Base-by-base conservation (phyloP, 2,888 invertebrate genomes). In the Orchesella flavescens region DNA sequence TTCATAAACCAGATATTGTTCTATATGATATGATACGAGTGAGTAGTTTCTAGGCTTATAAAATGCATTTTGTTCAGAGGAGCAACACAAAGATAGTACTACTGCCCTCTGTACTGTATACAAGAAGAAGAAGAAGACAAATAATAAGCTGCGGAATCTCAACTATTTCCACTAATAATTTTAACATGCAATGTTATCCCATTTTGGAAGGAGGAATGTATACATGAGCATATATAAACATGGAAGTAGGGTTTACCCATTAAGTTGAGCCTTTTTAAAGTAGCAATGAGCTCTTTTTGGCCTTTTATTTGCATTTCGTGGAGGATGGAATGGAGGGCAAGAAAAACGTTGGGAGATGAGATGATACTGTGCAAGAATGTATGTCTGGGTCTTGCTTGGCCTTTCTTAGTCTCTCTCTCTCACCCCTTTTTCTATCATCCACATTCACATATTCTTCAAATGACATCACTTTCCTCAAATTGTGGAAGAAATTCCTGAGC, bases 141-240 rank as follows among this genome's bases (percentile, higher is more conserved):
- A 86, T 86, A 86, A 86, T 87, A 87, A 87, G 86, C 86, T 81
- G 43, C 74, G 87, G 86, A 87, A 87, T 87, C 80, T 71, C 76
- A 85, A 83, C 72, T 84, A 86, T 86, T 86, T 78, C 83, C 78
- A 63, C 83, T 87, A 86, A 87, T 87, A 87, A 87, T 87, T 87
- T 87, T 87, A 73, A 82, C 86, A 86, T 87, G 84, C 85, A 76
- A 86, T 80, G 82, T 82, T 77, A 84, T 85, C 84, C 84, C 19
- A 19, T 24, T 59, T 69, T 61, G 24, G 53, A 34, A 34, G 34
- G 34, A 34, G 7, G 34, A 34, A 34, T 34, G 34, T 34, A 34
- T 34, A 34, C 3, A 34, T 2, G 7, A 61, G 69, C 59, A 19
- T 59, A 7, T 59, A 13, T 43, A 34, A 24, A 1, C 7, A 34